Conservation (phyloP, 2,888 invertebrate species). For the Antheraea yamamai region DNA sequence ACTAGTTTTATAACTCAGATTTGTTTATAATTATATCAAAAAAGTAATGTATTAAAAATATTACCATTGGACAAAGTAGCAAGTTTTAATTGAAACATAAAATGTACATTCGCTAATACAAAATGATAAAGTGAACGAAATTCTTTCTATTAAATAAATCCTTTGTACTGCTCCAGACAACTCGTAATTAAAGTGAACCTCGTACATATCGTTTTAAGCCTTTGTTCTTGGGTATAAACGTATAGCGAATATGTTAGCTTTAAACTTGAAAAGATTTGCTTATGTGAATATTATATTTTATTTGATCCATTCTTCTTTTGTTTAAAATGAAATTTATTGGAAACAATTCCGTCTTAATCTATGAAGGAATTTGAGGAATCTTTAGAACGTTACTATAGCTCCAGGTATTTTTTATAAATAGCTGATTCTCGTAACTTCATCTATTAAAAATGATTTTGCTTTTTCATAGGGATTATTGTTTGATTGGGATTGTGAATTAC, state of each 20-base stretch:
- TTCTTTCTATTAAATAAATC: constrained; percentile 10
- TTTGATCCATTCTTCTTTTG: not conserved
- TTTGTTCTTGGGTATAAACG: constrained; percentile 8
- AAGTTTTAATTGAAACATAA: not conserved
- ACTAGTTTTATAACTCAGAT: not conserved
- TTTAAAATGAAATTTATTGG: not conserved
- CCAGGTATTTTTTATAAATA: no score
- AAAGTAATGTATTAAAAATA: not conserved
- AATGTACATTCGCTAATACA: constrained; percentile 1
- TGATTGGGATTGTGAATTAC: no score
- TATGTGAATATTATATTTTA: not conserved
- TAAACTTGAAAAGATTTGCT: not conserved
- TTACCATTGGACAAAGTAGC: not conserved
- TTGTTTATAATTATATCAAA: not conserved
- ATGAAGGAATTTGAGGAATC: no score
- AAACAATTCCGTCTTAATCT: not conserved
- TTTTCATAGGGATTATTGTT: no score
- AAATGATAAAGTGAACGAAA: not conserved
- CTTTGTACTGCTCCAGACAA: constrained; percentile 16
- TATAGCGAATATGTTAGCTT: not conserved
- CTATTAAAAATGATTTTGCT: no score
- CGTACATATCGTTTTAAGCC: not conserved
- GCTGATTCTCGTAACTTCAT: no score
- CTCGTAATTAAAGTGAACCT: constrained; percentile 12
- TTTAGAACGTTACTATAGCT: no score